These are phyloP conservation scores for Oryzias dopingdopingensis DNA, from an alignment of 2,797 vertebrate species.

Conservation along the genomic window DNA sequence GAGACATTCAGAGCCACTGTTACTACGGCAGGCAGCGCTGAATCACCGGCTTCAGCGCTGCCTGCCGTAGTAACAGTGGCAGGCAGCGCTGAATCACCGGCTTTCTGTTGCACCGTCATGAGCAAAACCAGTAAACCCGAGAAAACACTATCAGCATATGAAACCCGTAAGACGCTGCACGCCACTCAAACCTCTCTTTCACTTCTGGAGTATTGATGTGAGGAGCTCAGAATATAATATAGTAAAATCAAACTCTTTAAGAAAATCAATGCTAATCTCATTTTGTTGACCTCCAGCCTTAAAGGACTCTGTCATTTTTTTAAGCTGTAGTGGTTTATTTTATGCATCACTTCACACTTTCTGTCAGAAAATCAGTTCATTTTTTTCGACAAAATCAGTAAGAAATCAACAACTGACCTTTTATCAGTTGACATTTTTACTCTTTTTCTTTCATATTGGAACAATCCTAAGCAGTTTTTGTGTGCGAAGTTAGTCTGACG, in stretches of 20 bases:
- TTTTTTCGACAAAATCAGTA: not conserved
- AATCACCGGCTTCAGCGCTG: constrained; percentile 71
- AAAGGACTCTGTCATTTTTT: not conserved
- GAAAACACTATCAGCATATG: constrained; percentile 49
- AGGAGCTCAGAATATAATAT: constrained; percentile 25
- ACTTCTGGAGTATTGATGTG: constrained; percentile 42
- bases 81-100: constrained; percentile 66
- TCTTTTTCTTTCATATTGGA: constrained; percentile 4
- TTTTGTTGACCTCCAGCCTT: not conserved
- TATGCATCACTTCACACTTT: not conserved
- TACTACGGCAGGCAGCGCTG: constrained; percentile 53
- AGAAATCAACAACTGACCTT: not conserved
- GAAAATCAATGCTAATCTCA: not conserved
- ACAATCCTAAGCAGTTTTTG: constrained; percentile 6
- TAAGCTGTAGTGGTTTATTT: not conserved
- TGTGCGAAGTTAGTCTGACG: constrained; percentile 15
- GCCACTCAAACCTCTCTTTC: constrained; percentile 58
- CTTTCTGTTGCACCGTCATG: constrained; percentile 55
- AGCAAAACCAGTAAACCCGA: constrained; percentile 58
- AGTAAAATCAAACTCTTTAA: constrained; percentile 1
- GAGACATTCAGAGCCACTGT: constrained; percentile 49
- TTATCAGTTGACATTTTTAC: constrained; percentile 1
- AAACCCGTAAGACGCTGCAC: constrained; percentile 37
- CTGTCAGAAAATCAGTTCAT: not conserved
- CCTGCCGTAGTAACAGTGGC: no score